These are phyloP conservation scores for Chrysolina oricalcia DNA, from an alignment of 2,888 invertebrate species.

Conservation along the genomic window DNA sequence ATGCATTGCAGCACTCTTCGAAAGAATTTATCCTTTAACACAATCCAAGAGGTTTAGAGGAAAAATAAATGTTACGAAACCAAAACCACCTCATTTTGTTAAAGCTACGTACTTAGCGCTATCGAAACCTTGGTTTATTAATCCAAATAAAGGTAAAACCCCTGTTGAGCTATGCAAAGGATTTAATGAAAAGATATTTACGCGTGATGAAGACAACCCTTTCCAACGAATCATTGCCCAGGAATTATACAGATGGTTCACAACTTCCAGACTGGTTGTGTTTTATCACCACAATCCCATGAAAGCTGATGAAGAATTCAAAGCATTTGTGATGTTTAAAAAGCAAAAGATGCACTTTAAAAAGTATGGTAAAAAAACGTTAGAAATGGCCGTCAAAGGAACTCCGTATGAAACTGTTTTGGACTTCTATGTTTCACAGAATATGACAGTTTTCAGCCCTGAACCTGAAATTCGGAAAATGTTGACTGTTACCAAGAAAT, in stretches of 20 bases:
- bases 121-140: constrained; percentile 77
- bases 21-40: constrained; percentile 55
- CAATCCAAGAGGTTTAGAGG: constrained; percentile 80
- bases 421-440: constrained; percentile 78
- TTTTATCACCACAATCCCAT: constrained; percentile 85
- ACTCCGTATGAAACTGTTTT: constrained; percentile 81
- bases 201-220: constrained; percentile 75
- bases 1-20: constrained; percentile 56
- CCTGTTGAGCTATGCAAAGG: constrained; percentile 75
- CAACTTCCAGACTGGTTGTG: constrained; percentile 81
- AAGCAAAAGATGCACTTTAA: constrained; percentile 82
- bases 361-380: constrained; percentile 78
- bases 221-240: constrained; percentile 83
- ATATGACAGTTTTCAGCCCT: constrained; percentile 81
- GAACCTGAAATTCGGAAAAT: constrained; percentile 77
- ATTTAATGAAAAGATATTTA: constrained; percentile 46
- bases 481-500: constrained; percentile 80
- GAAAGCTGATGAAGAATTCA: constrained; percentile 78
- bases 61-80: constrained; percentile 86
- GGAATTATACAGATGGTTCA: constrained; percentile 82
- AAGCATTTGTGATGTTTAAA: constrained; percentile 77
- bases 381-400: constrained; percentile 78
- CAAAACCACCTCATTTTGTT: constrained; percentile 81
- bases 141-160: constrained; percentile 71
- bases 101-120: constrained; percentile 79